These are phyloP conservation scores for Cotesia typhae DNA, from an alignment of 1,140 invertebrate species.

Conservation along the genomic window DNA sequence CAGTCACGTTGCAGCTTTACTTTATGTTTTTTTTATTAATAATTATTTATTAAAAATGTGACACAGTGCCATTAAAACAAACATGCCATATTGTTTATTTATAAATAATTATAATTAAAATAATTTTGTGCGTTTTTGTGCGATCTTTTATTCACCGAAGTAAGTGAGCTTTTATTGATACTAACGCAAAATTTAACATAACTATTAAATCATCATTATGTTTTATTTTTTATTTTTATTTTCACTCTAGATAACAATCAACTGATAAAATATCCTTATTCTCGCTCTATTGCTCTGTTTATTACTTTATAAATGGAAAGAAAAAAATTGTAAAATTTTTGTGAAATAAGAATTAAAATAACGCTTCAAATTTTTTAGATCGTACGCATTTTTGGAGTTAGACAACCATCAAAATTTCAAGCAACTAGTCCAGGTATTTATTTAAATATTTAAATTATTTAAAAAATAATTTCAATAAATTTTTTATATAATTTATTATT, in stretches of 20 bases:
- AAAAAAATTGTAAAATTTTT: neutral
- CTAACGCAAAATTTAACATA: constrained; percentile 34
- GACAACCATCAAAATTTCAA: constrained; percentile 30
- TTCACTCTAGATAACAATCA: constrained; percentile 9
- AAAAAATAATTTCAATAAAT: too few species aligned
- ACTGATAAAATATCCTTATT: constrained; percentile 9
- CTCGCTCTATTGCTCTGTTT: constrained; percentile 16
- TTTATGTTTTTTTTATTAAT: constrained; percentile 24
- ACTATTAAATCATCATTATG: neutral
- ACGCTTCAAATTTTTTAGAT: constrained; percentile 18
- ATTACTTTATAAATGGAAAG: constrained; percentile 3
- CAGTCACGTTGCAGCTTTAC: neutral
- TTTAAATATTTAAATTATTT: neutral
- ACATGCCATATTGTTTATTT: constrained; percentile 12
- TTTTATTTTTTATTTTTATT: constrained; percentile 20
- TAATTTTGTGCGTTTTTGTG: constrained; percentile 8
- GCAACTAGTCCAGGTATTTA: constrained; percentile 28
- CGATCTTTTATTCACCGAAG: constrained; percentile 27
- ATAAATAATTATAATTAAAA: constrained; percentile 22
- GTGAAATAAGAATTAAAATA: constrained; percentile 7
- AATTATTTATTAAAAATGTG: constrained; percentile 3
- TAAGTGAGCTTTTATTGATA: constrained; percentile 46
- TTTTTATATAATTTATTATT: too few species aligned
- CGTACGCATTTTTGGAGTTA: constrained; percentile 25
- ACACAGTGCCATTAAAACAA: constrained; percentile 10